These are phyloP conservation scores for Pangasius larnaudii DNA, from an alignment of 2,797 vertebrate species.

Conservation along the genomic window DNA sequence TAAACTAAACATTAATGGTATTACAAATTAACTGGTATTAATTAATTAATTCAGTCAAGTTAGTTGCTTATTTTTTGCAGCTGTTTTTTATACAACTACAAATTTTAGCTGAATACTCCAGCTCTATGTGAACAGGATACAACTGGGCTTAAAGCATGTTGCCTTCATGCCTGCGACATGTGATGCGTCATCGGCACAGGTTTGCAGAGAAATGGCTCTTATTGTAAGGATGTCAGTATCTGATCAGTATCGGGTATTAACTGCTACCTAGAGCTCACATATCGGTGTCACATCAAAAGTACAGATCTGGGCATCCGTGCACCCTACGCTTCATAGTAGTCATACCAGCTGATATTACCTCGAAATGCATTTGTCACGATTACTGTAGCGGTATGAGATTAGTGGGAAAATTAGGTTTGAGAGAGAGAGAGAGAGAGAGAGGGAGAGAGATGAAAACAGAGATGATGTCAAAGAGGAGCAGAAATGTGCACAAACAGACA, in stretches of 20 bases:
- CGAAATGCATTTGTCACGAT: not conserved
- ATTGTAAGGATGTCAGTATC: too few relatives aligned
- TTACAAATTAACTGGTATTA: too few relatives aligned
- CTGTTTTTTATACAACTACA: not conserved
- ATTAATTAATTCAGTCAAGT: too few relatives aligned
- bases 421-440: not conserved
- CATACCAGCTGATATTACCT: not conserved
- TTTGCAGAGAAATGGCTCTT: not conserved
- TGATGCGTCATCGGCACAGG: not conserved
- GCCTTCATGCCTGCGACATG: not conserved
- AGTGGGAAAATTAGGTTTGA: slow-evolving; percentile 2
- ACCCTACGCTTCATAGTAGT: not conserved
- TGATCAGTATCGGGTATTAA: too few relatives aligned
- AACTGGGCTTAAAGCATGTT: not conserved
- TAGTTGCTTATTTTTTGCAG: too few relatives aligned
- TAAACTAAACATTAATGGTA: too few relatives aligned
- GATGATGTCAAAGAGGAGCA: not conserved
- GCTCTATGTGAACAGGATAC: too few relatives aligned
- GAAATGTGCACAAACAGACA: not conserved
- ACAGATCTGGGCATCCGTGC: not conserved
- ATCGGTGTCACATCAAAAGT: not conserved
- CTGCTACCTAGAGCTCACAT: not conserved
- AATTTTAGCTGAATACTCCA: too few relatives aligned
- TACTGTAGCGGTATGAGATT: not conserved
- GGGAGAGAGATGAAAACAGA: not conserved